Percentiles rank a stretch among this genome's conserved stretches.
phyloP scores from a whole-genome alignment of 2,113 vertebrate genomes.

The Pontoporia blainvillei region DNA sequence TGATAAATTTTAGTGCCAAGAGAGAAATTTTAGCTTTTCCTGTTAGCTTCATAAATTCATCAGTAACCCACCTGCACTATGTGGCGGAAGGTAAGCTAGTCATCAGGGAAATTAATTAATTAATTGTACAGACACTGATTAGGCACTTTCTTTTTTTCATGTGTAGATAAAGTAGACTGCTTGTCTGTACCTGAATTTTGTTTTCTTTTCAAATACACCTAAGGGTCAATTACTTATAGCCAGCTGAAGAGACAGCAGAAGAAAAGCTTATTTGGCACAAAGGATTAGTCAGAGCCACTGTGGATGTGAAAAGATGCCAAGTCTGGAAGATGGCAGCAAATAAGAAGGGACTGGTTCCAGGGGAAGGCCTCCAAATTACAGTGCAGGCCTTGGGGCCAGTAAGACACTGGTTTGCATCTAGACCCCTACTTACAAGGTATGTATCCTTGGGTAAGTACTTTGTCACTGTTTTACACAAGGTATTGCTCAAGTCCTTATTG shows the following conservation, averaged over 20 bases:
- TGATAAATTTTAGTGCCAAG: background rate
- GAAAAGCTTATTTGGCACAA: background rate
- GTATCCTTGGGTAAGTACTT: background rate
- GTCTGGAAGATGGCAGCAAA: background rate
- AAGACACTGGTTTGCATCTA: background rate
- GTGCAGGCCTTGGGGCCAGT: background rate
- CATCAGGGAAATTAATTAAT: background rate
- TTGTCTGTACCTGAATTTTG: background rate
- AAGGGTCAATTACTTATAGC: background rate
- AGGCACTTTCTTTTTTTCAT: background rate
- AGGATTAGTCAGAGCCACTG: background rate
- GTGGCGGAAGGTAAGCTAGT: background rate
- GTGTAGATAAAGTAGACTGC: background rate
- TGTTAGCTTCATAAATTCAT: background rate
- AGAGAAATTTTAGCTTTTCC: background rate
- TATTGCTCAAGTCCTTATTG: background rate
- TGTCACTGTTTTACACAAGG: background rate
- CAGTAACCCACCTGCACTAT: background rate
- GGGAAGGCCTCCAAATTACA: fast-evolving
- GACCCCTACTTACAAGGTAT: background rate
- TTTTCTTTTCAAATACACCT: background rate
- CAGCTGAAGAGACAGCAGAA: background rate
- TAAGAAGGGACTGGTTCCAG: background rate
- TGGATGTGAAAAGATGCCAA: background rate
- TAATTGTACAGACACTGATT: background rate